These are phyloP conservation scores for Thermophis baileyi DNA, from an alignment of 2,113 vertebrate species.

Conservation along the genomic window DNA sequence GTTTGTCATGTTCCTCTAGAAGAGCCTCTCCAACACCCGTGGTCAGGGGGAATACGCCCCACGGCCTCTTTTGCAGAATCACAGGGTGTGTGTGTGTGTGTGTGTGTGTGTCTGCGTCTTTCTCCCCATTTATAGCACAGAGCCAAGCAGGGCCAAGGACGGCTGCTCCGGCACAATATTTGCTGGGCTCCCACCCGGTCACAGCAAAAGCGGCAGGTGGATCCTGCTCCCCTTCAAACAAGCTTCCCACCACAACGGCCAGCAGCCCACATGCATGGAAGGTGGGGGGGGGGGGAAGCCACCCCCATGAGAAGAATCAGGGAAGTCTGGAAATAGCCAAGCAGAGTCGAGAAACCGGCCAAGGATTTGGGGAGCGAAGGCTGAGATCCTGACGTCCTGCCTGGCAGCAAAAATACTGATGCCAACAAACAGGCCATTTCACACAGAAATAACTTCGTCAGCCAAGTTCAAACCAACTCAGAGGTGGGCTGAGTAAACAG, in stretches of 20 bases:
- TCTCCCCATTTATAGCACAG: background rate
- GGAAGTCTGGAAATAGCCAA: background rate
- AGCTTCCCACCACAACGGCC: background rate
- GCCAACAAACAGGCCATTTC: too few species aligned
- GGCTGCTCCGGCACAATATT: background rate
- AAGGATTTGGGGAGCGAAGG: background rate
- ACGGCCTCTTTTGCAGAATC: background rate
- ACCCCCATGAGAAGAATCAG: background rate
- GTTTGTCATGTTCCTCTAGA: background rate
- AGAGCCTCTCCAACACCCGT: background rate
- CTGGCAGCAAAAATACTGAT: background rate
- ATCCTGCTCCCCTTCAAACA: background rate
- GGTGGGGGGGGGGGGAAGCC: background rate
- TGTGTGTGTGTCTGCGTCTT: background rate
- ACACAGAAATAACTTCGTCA: too few species aligned
- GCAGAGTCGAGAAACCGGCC: background rate
- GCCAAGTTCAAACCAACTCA: too few species aligned
- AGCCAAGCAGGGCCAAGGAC: background rate
- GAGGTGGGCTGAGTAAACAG: background rate
- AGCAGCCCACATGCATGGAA: background rate
- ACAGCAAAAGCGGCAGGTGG: background rate
- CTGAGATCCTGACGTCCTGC: background rate
- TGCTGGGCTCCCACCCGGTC: background rate
- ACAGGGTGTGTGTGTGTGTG: background rate
- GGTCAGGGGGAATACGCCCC: background rate